A percentile compares a stretch with the other conserved stretches of the same genome.
phyloP scores from a whole-genome alignment of 1,140 invertebrate species.

The Galendromus occidentalis region DNA sequence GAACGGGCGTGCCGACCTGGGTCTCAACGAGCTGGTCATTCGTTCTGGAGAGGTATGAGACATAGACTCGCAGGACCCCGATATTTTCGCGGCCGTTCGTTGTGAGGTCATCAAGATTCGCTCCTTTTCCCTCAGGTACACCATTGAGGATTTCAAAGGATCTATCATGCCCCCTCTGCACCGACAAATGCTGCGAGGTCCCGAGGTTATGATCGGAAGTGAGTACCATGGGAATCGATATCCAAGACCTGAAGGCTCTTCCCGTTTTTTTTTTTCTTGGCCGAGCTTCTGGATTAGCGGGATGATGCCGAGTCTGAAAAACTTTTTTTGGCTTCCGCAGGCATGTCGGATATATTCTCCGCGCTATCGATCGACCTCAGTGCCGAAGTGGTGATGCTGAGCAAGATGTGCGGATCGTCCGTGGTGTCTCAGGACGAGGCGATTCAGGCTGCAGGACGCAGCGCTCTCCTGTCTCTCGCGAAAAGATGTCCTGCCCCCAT shows the following conservation, averaged over 20 bases:
- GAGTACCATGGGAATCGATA: too few species aligned
- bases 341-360: neutral
- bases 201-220: conserved; percentile 5
- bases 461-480: neutral
- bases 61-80: too few species aligned
- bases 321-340: neutral
- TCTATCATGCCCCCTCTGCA: neutral
- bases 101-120: too few species aligned
- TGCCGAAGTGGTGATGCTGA: neutral
- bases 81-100: too few species aligned
- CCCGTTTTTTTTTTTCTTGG: too few species aligned
- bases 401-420: neutral
- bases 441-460: neutral
- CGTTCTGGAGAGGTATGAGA: neutral
- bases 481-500: neutral
- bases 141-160: neutral
- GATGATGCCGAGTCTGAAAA: too few species aligned
- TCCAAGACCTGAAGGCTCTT: too few species aligned
- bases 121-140: neutral
- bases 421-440: neutral
- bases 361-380: neutral
- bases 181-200: neutral
- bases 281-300: too few species aligned
- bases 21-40: neutral
- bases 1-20: neutral